Conservation (phyloP, 2,888 invertebrate genomes). For the Blera fallax region DNA sequence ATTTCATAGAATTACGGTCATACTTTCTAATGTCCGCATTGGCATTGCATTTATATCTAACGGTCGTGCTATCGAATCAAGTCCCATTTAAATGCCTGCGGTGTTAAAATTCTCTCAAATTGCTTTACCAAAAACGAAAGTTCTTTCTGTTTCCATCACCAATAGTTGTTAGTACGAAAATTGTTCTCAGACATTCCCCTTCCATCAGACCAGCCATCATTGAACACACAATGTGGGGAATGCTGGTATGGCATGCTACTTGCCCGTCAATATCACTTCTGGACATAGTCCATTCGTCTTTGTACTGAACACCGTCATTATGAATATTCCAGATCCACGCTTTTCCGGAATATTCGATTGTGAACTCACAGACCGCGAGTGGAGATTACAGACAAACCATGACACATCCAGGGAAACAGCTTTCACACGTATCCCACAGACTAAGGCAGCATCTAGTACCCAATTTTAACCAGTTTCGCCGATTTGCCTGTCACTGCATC, state of each 20-base stretch:
- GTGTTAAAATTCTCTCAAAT: conserved; percentile 2
- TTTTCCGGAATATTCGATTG: conserved; percentile 17
- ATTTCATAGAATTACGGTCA: not conserved
- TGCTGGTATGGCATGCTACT: not conserved
- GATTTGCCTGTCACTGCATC: conserved; percentile 13
- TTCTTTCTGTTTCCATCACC: conserved; percentile 8
- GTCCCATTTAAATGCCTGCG: not conserved
- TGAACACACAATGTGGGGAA: not conserved
- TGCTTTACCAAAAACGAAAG: conserved; percentile 10
- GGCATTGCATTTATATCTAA: not conserved
- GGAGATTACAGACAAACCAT: not conserved
- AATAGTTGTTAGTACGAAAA: not conserved
- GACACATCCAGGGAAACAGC: conserved; percentile 20
- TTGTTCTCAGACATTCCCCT: not conserved
- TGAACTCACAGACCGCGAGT: not conserved
- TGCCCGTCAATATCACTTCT: not conserved
- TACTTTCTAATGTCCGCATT: conserved; percentile 16
- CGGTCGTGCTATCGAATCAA: not conserved
- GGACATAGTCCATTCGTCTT: not conserved
- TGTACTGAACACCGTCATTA: not conserved
- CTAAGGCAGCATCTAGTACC: not conserved
- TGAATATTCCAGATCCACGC: not conserved
- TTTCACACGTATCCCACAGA: conserved; percentile 45
- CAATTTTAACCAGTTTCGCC: conserved; percentile 49
- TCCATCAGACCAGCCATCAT: not conserved